Evolutionary conservation across 1,140 invertebrate genomes (phyloP).

Genomic region (Maconellicoccus hirsutus): DNA sequence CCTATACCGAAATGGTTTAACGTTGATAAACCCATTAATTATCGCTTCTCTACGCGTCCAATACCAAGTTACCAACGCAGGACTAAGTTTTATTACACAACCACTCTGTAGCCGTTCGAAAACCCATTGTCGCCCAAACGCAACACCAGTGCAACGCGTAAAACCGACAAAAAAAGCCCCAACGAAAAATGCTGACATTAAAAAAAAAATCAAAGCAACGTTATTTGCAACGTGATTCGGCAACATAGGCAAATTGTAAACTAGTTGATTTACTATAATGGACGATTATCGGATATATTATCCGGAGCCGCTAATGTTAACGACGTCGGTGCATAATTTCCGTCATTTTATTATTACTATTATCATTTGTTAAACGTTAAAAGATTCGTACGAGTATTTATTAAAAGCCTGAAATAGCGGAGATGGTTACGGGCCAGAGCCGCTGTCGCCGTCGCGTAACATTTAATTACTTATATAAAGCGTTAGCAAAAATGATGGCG

Average conservation of each 20-base stretch:
- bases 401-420: background rate
- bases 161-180: background rate
- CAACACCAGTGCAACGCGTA: background rate
- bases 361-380: slow-evolving; percentile 15
- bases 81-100: no score
- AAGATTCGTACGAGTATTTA: slow-evolving; percentile 17
- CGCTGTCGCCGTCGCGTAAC: background rate
- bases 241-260: background rate
- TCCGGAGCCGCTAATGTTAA: background rate
- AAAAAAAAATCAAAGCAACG: no score
- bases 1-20: background rate
- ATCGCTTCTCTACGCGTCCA: no score
- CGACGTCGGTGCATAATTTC: background rate
- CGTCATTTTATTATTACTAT: slow-evolving; percentile 19
- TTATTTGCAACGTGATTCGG: background rate
- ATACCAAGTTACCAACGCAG: no score
- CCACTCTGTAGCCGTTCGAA: no score
- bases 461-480: slow-evolving; percentile 14
- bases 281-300: slow-evolving; percentile 12
- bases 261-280: slow-evolving; percentile 15
- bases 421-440: background rate
- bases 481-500: slow-evolving; percentile 17
- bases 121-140: no score
- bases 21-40: background rate
- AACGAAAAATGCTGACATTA: no score